Conservation (phyloP, 1,140 invertebrate genomes). For the Orius laevigatus region DNA sequence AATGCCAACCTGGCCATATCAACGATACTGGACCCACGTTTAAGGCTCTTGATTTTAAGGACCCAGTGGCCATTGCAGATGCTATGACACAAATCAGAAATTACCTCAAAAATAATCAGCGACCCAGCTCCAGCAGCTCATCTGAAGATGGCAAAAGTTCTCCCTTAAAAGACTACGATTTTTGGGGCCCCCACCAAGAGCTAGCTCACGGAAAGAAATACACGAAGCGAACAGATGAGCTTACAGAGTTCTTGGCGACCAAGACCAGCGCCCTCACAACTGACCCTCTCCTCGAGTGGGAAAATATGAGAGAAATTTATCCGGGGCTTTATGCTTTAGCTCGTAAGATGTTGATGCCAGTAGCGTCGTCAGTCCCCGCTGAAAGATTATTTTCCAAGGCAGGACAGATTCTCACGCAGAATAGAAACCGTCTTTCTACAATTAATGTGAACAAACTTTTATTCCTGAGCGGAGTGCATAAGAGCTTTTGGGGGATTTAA, state of each 20-base stretch:
- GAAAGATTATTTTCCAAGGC: slow-evolving; percentile 4
- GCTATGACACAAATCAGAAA: not conserved
- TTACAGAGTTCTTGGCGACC: not conserved
- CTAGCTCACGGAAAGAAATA: slow-evolving; percentile 3
- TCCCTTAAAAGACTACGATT: not conserved
- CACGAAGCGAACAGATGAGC: not conserved
- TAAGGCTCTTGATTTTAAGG: not conserved
- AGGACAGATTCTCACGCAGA: slow-evolving; percentile 1
- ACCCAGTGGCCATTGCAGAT: not conserved
- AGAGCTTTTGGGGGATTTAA: not conserved
- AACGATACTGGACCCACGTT: slow-evolving; percentile 1
- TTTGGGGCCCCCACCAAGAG: slow-evolving; percentile 3
- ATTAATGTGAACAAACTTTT: slow-evolving; percentile 1
- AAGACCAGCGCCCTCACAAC: not conserved
- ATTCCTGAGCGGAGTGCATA: not conserved
- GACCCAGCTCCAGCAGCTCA: too few relatives aligned
- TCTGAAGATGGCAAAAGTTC: not conserved
- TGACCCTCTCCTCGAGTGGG: slow-evolving; percentile 2
- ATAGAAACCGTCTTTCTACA: not conserved
- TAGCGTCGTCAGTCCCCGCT: slow-evolving; percentile 1
- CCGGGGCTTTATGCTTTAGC: not conserved
- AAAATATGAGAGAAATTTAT: not conserved
- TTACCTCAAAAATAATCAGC: not conserved
- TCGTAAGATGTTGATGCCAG: slow-evolving; percentile 2
- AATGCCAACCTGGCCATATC: not conserved